Evolutionary conservation across 2,888 invertebrate species (phyloP).

Genomic region (Agrotis ipsilon): DNA sequence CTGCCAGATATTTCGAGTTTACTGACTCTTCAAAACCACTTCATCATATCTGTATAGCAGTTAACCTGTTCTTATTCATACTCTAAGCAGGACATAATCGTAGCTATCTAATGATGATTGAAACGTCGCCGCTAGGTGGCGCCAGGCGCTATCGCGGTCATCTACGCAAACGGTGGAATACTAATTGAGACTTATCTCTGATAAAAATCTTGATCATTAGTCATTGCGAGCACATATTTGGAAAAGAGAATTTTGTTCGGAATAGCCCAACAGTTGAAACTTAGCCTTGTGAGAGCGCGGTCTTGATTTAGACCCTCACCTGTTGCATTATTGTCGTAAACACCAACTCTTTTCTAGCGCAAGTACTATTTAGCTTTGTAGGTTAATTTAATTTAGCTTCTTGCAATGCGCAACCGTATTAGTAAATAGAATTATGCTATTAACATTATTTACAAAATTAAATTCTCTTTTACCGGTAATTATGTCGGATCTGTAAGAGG

Average conservation of each 20-base stretch:
- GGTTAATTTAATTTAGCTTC: slow-evolving; percentile 22
- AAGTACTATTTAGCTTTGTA: slow-evolving; percentile 2
- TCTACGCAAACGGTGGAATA: slow-evolving; percentile 74
- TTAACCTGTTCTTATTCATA: slow-evolving; percentile 27
- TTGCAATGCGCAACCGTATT: not conserved
- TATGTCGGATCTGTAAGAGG: not conserved
- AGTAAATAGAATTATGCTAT: too few relatives aligned
- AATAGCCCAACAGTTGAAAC: not conserved
- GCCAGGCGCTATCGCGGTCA: slow-evolving; percentile 78
- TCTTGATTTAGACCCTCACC: slow-evolving; percentile 20
- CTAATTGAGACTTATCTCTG: slow-evolving; percentile 76
- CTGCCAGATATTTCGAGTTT: not conserved
- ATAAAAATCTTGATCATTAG: slow-evolving; percentile 40
- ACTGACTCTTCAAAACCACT: not conserved
- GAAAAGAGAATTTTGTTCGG: not conserved
- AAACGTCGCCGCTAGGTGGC: slow-evolving; percentile 73
- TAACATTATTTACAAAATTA: too few relatives aligned
- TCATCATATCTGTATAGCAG: too few relatives aligned
- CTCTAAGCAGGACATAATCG: slow-evolving; percentile 66
- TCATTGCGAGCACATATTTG: slow-evolving; percentile 12
- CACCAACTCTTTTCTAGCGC: not conserved
- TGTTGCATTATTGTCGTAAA: slow-evolving; percentile 27
- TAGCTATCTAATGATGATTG: slow-evolving; percentile 77
- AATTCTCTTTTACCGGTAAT: not conserved
- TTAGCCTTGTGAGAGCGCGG: not conserved